phyloP scores from a whole-genome alignment of 30 jellyfish, hydroid and myxozoan species.

The Hydractinia echinata region DNA sequence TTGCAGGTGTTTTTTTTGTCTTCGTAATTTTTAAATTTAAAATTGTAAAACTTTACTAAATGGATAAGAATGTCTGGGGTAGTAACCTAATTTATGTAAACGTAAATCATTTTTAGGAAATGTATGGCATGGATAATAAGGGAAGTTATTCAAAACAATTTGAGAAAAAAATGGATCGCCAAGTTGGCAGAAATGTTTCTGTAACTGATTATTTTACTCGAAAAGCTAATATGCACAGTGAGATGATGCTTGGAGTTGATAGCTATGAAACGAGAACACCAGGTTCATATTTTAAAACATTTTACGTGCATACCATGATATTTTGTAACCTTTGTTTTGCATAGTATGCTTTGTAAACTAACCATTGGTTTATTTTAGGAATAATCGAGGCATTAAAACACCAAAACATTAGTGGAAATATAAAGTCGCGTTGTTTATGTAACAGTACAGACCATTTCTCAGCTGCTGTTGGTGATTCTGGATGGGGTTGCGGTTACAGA shows the following conservation, averaged over 20 bases:
- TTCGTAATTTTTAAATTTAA: background rate
- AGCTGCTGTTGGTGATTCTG: conserved; percentile 87
- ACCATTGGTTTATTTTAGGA: background rate
- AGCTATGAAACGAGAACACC: conserved; percentile 76
- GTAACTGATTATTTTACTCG: conserved; percentile 77
- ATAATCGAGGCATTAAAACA: conserved; percentile 1
- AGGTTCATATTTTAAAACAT: conserved; percentile 39
- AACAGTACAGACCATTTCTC: conserved; percentile 72
- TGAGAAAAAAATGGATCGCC: conserved; percentile 60
- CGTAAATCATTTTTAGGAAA: conserved; percentile 40
- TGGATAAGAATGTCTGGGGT: background rate
- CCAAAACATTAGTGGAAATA: conserved; percentile 17
- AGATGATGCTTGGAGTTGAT: conserved; percentile 83
- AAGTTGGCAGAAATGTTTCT: conserved; percentile 61
- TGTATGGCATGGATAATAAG: conserved; percentile 77
- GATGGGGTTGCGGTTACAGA: conserved; percentile 99
- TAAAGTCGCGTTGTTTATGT: conserved; percentile 56
- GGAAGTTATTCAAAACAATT: conserved; percentile 62
- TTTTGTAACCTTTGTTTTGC: background rate
- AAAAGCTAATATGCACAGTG: conserved; percentile 70
- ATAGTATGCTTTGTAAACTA: background rate
- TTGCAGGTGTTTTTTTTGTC: conserved; percentile 46
- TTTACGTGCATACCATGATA: background rate
- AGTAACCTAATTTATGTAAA: background rate
- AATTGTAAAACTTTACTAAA: background rate